Base-by-base conservation (phyloP, 2,888 invertebrate species). In the Biston stratarius region DNA sequence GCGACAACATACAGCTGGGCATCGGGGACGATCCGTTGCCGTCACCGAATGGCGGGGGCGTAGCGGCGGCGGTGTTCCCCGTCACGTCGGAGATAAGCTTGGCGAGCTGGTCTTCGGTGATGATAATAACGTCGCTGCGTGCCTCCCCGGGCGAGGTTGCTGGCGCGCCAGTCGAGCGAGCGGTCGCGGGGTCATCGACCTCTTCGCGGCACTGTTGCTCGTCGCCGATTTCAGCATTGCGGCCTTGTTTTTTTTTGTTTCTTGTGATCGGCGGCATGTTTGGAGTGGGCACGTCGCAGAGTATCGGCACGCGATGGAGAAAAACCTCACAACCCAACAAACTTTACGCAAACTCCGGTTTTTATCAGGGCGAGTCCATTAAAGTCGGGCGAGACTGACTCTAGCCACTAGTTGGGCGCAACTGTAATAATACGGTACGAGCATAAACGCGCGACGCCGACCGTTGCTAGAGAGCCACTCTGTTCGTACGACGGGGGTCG, bases 121-220 rank as follows among this genome's bases (percentile, higher is more conserved):
- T 49, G 49, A 6, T 11, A 8, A 49, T 24, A 7, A 9, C 10
- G 49, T 49, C 49, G 6, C 49, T 24, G 49, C 49, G 33, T 6
- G 33, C 33, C 33, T 80, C 65, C 42, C 42, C 42, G 42, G 10
- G 42, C 42, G 42, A 6, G 42, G 42, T 8, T 6, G 42, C 10
- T 42, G 42, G 42, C 42, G 42, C 42, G 42, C 2, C 8, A 15
- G n/a, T 45, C n/a, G 45, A n/a, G 45, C 45, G n/a, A n/a, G 45
- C 45, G n/a, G 45, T n/a, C 45, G 45, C 12, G 12, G n/a, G 45
- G 45, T 42, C 42, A 42, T 5, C 45, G 7, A 11, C 45, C 45
- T 45, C 45, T 45, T n/a, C 14, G 45, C 45, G 45, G 12, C 45
- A n/a, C n/a, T n/a, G 45, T 7, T 45, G n/a, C n/a, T 12, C 45